A percentile compares a stretch with the other conserved stretches of the same genome.
phyloP scores from a whole-genome alignment of 2,888 invertebrate genomes.

The Mythimna pallens region DNA sequence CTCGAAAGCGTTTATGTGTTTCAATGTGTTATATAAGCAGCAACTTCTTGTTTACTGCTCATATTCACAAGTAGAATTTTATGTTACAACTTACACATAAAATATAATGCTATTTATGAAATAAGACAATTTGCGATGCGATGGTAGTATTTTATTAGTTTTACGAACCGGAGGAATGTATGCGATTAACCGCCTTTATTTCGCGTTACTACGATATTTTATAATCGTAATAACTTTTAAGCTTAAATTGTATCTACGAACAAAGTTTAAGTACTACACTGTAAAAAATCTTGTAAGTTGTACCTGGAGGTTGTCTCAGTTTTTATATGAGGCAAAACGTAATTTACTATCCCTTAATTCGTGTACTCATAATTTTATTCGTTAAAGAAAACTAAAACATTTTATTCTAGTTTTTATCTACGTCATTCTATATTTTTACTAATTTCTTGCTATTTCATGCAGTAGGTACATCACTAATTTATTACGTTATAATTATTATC shows the following conservation, averaged over 20 bases:
- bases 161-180: conserved; percentile 55
- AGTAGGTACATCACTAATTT: conserved; percentile 1
- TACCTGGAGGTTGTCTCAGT: conserved; percentile 17
- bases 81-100: conserved; percentile 68
- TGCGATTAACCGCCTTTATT: conserved; percentile 49
- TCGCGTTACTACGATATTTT: conserved; percentile 56
- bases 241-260: conserved; percentile 69
- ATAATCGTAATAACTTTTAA: conserved; percentile 64
- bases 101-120: conserved; percentile 72
- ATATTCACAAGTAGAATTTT: conserved; percentile 66
- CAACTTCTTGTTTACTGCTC: conserved; percentile 60
- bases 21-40: conserved; percentile 38
- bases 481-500: background rate
- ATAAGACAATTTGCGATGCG: conserved; percentile 73
- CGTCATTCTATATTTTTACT: background rate
- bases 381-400: background rate
- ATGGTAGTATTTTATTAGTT: conserved; percentile 70
- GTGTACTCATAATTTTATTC: background rate
- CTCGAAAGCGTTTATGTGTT: conserved; percentile 49
- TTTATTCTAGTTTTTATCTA: background rate
- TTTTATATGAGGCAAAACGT: conserved; percentile 49
- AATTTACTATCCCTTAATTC: conserved; percentile 11
- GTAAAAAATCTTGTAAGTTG: conserved; percentile 29
- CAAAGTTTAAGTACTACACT: conserved; percentile 48
- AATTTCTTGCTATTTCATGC: background rate